A percentile compares a stretch with the other conserved stretches of the same genome.
Conservation (phyloP, 2,113 vertebrate species). For the Nannobrachium achirus region DNA sequence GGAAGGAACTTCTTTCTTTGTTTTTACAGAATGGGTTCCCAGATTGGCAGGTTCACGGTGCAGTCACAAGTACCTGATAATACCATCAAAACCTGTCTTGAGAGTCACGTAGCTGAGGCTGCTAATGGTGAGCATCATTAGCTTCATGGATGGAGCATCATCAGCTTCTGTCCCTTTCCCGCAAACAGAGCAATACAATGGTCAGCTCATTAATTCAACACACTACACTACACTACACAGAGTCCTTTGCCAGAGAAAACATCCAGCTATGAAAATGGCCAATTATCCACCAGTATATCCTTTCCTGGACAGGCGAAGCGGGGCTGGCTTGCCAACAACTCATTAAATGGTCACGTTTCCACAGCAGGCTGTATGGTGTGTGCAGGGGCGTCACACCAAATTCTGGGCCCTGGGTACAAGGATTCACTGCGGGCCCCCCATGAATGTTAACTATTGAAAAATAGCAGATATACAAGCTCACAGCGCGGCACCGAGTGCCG, state of each 20-base stretch:
- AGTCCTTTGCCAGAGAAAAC: conserved; percentile 52
- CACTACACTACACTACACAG: background rate
- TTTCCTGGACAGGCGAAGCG: conserved; percentile 33
- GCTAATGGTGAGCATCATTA: conserved; percentile 57
- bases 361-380: conserved; percentile 28
- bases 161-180: conserved; percentile 27
- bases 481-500: too few species aligned
- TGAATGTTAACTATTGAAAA: too few species aligned
- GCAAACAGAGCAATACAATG: conserved; percentile 30
- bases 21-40: background rate
- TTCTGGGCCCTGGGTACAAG: too few species aligned
- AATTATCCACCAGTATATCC: conserved; percentile 55
- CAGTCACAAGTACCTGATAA: conserved; percentile 10
- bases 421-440: too few species aligned
- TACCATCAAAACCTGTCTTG: conserved; percentile 1
- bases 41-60: background rate
- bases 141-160: conserved; percentile 40
- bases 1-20: too few species aligned
- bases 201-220: conserved; percentile 58
- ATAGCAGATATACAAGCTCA: too few species aligned
- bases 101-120: background rate
- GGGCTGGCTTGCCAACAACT: conserved; percentile 35
- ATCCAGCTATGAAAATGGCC: conserved; percentile 55
- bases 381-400: too few species aligned
- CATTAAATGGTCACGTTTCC: conserved; percentile 53